Evolutionary conservation across 2,888 invertebrate genomes (phyloP).

Genomic region (Neoaliturus tenellus): DNA sequence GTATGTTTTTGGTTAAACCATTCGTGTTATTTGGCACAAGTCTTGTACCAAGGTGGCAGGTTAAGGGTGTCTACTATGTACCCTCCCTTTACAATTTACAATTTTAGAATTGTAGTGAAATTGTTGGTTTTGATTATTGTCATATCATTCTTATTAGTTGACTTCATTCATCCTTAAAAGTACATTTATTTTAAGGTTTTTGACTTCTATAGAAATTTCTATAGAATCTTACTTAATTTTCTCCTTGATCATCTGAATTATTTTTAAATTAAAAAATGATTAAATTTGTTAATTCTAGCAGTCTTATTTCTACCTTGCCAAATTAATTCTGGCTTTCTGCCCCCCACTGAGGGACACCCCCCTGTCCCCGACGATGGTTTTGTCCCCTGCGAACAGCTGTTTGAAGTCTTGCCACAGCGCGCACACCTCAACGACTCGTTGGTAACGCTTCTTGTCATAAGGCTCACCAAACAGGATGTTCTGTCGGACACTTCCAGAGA

Average conservation of each 20-base stretch:
- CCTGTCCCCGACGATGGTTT: constrained; percentile 90
- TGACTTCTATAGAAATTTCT: no score
- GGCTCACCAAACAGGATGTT: constrained; percentile 94
- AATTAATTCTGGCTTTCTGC: constrained; percentile 85
- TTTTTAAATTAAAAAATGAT: not conserved
- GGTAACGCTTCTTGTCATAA: constrained; percentile 81
- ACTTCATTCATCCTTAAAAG: no score
- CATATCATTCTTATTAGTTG: no score
- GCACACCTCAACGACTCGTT: constrained; percentile 81
- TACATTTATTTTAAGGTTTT: no score
- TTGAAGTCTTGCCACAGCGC: constrained; percentile 85
- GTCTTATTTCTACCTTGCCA: constrained; percentile 72
- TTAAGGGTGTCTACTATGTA: no score
- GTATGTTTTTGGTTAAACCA: no score
- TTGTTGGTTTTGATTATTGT: no score
- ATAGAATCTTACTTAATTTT: not conserved
- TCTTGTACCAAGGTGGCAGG: no score
- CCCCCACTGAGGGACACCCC: constrained; percentile 91
- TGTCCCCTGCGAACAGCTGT: constrained; percentile 86
- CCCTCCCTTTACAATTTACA: no score
- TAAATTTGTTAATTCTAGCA: not conserved
- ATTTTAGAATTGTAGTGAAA: no score
- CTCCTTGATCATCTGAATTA: not conserved
- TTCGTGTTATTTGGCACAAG: no score
- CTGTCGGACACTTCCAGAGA: constrained; percentile 89